Percentiles rank a stretch among this genome's conserved stretches.
Conservation (phyloP, 2,113 vertebrate genomes). For the Stictonetta naevosa region DNA sequence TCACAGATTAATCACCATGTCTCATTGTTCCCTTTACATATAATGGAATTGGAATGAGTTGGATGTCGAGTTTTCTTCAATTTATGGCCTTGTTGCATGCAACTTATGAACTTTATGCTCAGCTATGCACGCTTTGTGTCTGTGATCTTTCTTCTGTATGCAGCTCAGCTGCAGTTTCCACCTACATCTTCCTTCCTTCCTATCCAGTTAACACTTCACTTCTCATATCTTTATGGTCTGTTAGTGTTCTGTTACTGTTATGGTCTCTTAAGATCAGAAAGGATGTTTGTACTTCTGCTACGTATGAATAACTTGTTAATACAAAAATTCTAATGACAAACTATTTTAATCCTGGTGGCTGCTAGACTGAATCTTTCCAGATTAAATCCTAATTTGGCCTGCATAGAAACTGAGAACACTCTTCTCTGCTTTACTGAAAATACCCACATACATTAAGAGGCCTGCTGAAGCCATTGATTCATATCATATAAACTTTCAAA, state of each 20-base stretch:
- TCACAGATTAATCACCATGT: neutral
- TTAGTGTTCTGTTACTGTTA: neutral
- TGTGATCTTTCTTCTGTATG: neutral
- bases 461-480: neutral
- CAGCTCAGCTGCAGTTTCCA: neutral
- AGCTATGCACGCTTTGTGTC: neutral
- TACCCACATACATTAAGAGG: neutral
- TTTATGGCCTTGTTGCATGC: neutral
- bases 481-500: neutral
- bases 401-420: neutral
- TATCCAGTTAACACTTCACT: neutral
- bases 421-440: neutral
- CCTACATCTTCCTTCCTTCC: conserved; percentile 42
- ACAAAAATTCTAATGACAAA: neutral
- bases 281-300: neutral
- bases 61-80: neutral
- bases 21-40: neutral
- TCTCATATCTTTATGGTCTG: neutral
- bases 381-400: neutral
- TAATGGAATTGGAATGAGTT: neutral
- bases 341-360: neutral
- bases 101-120: neutral
- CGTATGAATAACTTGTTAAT: neutral
- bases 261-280: neutral
- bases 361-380: neutral